Evolutionary conservation across 2,888 invertebrate genomes (phyloP).

Genomic region (Philereme transversata): DNA sequence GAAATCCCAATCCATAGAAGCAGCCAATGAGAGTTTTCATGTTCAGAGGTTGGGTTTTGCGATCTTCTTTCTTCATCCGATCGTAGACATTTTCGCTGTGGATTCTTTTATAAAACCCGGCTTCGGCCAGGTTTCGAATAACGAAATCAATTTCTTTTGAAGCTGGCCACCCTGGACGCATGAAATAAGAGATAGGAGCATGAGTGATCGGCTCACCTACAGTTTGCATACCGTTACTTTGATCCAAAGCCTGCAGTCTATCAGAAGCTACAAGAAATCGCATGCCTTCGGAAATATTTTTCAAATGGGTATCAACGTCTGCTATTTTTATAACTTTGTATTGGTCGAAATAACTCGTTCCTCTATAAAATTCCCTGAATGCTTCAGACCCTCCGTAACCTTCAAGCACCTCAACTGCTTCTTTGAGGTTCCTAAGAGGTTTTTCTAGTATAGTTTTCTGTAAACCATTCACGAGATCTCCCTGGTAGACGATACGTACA

Average conservation of each 20-base stretch:
- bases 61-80: conserved; percentile 17
- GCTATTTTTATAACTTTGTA: conserved; percentile 39
- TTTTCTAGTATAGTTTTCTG: conserved; percentile 53
- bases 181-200: conserved; percentile 46
- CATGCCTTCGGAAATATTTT: conserved; percentile 49
- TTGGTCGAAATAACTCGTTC: conserved; percentile 43
- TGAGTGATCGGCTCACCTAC: conserved; percentile 45
- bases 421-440: conserved; percentile 46
- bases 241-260: conserved; percentile 32
- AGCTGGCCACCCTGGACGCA: conserved; percentile 64
- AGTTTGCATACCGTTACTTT: conserved; percentile 46
- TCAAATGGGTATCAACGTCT: conserved; percentile 40
- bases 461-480: conserved; percentile 55
- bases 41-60: conserved; percentile 40
- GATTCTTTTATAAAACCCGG: conserved; percentile 48
- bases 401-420: conserved; percentile 50
- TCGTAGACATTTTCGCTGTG: conserved; percentile 27
- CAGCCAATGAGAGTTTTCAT: conserved; percentile 50
- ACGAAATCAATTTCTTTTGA: conserved; percentile 42
- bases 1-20: conserved; percentile 51
- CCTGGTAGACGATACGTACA: conserved; percentile 62
- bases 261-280: conserved; percentile 52
- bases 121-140: conserved; percentile 46
- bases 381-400: conserved; percentile 51
- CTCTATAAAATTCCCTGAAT: conserved; percentile 45